Evolutionary conservation across 2,113 vertebrate genomes (phyloP), one percentile per base, ranked within the genome.

Genomic region (Ariopsis seemanni): DNA sequence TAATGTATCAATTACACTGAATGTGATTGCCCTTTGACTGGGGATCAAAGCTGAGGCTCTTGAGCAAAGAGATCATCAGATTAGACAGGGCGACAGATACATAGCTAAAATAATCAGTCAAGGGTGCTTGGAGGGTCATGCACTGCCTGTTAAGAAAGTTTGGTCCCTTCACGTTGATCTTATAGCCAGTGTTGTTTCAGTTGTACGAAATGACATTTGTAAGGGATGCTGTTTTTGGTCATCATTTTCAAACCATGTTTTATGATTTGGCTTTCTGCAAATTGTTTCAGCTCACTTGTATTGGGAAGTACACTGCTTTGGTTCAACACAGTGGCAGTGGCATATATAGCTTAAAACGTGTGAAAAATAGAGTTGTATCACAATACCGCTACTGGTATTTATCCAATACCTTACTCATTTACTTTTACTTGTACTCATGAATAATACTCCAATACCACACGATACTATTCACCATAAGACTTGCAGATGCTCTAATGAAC

Each of bases 1-100:
- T 91, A 88, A 89, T 90, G 87, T 86, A 89, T 87, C 89, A 90
- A 88, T 87, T 87, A 91, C 84, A 74, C n/a, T 87, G 79, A 85
- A 91, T 90, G 83, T 55, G 85, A 91, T 85, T 91, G 85, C 65
- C 87, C 88, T 87, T 88, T 87, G 87, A 89, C 89, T 89, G 78
- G 74, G 86, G 42, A 89, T 90, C 83, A 87, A 90, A 90, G 89
- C 87, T 25, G 65, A 83, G 81, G 57, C 67, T 86, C 80, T 82
- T 48, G 65, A 52, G 53, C 48, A 50, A 71, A 17, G 57, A 87
- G 79, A 62, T 90, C 84, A 89, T 90, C 90, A 55, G 69, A 89
- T 91, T 90, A 91, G 74, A 85, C 71, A 7, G 75, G 83, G 87
- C 52, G 34, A 87, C 87, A 89, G 84, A 89, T 86, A 84, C 71